phyloP scores from a whole-genome alignment of 2,888 invertebrate species.

The Adelognathus sp. region DNA sequence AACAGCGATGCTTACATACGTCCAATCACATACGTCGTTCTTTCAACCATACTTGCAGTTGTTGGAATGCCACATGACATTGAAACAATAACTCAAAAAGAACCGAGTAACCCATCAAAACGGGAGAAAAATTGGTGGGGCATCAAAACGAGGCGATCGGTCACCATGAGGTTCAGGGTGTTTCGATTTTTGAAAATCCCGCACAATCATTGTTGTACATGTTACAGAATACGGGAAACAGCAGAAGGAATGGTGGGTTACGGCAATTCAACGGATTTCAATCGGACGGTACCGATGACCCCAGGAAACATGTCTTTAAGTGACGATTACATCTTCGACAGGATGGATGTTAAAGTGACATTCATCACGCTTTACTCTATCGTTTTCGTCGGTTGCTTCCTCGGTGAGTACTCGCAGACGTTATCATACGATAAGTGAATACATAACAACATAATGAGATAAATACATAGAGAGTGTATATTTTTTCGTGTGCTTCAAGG shows the following conservation, averaged over 20 bases:
- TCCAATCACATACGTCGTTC: too few species aligned
- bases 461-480: neutral
- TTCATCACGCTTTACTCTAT: slow-evolving; percentile 89
- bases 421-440: too few species aligned
- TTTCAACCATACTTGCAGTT: too few species aligned
- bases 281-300: slow-evolving; percentile 55
- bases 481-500: slow-evolving; percentile 82
- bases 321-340: slow-evolving; percentile 89
- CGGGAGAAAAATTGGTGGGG: too few species aligned
- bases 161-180: too few species aligned
- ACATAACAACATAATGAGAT: too few species aligned
- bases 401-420: slow-evolving; percentile 86
- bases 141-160: too few species aligned
- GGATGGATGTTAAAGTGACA: slow-evolving; percentile 87
- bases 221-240: slow-evolving; percentile 31
- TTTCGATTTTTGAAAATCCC: too few species aligned
- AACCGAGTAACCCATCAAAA: too few species aligned
- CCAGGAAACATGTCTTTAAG: slow-evolving; percentile 61
- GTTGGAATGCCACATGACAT: too few species aligned
- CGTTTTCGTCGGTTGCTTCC: slow-evolving; percentile 91
- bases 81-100: too few species aligned
- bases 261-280: slow-evolving; percentile 53
- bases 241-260: slow-evolving; percentile 45
- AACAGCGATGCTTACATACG: too few species aligned
- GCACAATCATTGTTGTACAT: slow-evolving; percentile 31